These are phyloP conservation scores for Grammomys dolichurus DNA, from an alignment of 2,113 vertebrate genomes.

Conservation along the genomic window DNA sequence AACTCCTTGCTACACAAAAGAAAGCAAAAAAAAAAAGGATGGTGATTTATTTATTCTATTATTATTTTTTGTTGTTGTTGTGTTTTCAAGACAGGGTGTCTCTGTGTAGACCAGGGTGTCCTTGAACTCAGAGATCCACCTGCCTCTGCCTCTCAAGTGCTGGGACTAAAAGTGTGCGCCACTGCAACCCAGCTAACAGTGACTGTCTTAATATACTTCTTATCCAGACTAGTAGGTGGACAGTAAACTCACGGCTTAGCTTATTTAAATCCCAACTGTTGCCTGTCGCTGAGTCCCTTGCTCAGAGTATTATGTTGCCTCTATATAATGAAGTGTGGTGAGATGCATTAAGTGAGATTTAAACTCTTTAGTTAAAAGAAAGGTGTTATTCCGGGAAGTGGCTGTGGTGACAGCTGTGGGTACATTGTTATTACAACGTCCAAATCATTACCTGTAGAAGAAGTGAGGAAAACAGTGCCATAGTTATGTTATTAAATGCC, in stretches of 20 bases:
- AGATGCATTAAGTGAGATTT: background rate
- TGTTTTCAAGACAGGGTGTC: background rate
- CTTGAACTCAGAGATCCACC: background rate
- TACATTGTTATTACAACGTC: background rate
- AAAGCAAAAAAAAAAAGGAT: background rate
- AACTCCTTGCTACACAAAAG: background rate
- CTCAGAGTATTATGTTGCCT: background rate
- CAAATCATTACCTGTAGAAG: background rate
- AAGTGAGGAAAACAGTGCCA: background rate
- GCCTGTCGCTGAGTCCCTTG: background rate
- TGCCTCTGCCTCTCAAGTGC: background rate
- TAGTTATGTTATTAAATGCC: background rate
- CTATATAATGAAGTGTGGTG: background rate
- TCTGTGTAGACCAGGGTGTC: background rate
- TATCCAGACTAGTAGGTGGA: background rate
- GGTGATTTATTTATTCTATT: background rate
- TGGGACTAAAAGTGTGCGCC: background rate
- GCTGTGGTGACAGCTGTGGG: background rate
- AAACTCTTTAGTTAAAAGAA: slow-evolving; percentile 10
- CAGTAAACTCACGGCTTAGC: background rate
- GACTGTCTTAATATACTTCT: background rate
- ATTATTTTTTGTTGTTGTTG: background rate
- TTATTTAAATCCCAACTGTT: background rate
- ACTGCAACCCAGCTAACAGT: background rate
- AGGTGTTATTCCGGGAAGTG: background rate